Evolutionary conservation across 2,888 invertebrate genomes (phyloP).

Genomic region (Acronicta psi): DNA sequence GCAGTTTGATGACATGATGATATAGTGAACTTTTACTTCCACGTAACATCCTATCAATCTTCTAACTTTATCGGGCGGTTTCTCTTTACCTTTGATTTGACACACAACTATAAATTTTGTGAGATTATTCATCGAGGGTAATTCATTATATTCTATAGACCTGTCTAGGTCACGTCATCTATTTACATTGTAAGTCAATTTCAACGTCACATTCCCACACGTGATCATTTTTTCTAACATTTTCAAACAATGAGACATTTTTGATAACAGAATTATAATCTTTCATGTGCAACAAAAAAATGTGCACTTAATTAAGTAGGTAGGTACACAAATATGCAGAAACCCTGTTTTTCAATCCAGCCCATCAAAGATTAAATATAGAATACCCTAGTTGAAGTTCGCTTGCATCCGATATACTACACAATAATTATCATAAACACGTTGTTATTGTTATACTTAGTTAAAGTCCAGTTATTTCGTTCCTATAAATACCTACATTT

Average conservation of each 20-base stretch:
- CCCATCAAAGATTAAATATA: too few relatives aligned
- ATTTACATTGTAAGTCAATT: conserved; percentile 10
- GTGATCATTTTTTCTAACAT: conserved; percentile 19
- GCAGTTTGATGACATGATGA: conserved; percentile 12
- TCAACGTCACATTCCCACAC: conserved; percentile 12
- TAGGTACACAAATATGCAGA: too few relatives aligned
- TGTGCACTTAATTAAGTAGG: too few relatives aligned
- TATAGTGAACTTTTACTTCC: conserved; percentile 17
- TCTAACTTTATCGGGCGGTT: conserved; percentile 17
- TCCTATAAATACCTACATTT: neutral
- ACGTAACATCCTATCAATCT: conserved; percentile 27
- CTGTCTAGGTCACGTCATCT: conserved; percentile 13
- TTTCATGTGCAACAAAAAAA: too few relatives aligned
- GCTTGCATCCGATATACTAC: neutral
- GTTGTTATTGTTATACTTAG: neutral
- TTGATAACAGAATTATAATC: neutral
- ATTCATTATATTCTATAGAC: conserved; percentile 3
- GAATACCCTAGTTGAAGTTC: too few relatives aligned
- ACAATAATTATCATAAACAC: neutral
- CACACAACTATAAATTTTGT: neutral
- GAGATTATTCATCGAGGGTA: conserved; percentile 6
- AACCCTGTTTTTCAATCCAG: too few relatives aligned
- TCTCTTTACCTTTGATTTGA: conserved; percentile 17
- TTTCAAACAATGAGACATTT: conserved; percentile 12
- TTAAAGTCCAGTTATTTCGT: neutral